Conservation (phyloP, 1,140 invertebrate species). For the Pseudoatta argentina region DNA sequence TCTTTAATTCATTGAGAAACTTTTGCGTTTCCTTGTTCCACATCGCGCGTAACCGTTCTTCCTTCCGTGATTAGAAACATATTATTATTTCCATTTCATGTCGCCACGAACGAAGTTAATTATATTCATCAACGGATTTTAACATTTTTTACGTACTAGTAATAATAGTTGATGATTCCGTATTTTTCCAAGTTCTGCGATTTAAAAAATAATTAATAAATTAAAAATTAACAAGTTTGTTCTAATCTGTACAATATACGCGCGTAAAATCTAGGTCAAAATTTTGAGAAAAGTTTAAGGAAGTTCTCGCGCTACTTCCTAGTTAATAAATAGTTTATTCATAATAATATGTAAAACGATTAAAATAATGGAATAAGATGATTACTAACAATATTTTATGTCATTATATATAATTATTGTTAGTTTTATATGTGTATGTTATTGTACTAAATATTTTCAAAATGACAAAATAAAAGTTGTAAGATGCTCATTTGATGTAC, state of each 20-base stretch:
- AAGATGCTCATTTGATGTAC: too few species aligned
- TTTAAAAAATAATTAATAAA: background rate
- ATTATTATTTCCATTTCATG: background rate
- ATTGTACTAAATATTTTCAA: too few species aligned
- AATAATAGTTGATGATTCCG: background rate
- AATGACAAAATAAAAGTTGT: too few species aligned
- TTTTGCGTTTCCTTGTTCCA: conserved; percentile 19
- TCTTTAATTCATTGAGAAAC: conserved; percentile 35
- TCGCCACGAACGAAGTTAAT: background rate
- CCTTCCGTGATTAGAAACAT: conserved; percentile 5
- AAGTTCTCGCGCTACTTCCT: too few species aligned
- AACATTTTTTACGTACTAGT: background rate
- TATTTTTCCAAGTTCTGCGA: background rate
- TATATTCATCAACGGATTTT: background rate
- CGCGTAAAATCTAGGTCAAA: background rate
- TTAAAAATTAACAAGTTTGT: background rate
- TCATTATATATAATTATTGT: too few species aligned
- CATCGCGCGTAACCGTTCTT: background rate
- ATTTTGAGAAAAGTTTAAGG: background rate
- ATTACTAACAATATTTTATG: too few species aligned
- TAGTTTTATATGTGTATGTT: too few species aligned
- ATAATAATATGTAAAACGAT: too few species aligned
- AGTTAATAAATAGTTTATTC: too few species aligned
- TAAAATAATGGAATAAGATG: too few species aligned
- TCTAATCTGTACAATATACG: background rate